These are phyloP conservation scores for Druceiella hillmani DNA, from an alignment of 2,888 invertebrate genomes.

Conservation along the genomic window DNA sequence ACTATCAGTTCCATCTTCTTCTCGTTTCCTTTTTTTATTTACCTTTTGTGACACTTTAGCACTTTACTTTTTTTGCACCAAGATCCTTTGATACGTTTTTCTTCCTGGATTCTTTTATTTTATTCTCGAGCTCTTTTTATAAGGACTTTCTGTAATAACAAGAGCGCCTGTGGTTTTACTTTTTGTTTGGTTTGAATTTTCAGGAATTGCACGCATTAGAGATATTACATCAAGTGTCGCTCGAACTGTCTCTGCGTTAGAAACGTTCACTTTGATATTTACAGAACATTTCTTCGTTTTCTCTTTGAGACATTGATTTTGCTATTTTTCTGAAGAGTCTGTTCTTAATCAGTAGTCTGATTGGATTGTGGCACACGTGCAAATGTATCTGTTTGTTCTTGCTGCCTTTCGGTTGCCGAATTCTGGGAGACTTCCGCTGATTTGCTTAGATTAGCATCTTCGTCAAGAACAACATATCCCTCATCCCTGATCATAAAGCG, in stretches of 20 bases:
- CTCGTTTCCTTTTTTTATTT: constrained; percentile 14
- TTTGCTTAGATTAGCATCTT: constrained; percentile 3
- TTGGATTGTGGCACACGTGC: too few relatives aligned
- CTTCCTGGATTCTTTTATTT: constrained; percentile 14
- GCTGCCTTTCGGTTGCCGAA: neutral
- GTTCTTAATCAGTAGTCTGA: too few relatives aligned
- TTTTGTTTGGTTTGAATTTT: constrained; percentile 3
- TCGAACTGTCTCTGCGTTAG: too few relatives aligned
- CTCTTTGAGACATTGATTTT: too few relatives aligned
- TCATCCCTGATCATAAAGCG: constrained; percentile 4
- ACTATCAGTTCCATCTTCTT: constrained; percentile 12
- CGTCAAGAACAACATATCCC: constrained; percentile 4
- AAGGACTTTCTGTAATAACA: constrained; percentile 11
- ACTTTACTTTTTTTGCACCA: constrained; percentile 7
- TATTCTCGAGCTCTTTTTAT: constrained; percentile 13
- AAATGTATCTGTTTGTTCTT: constrained; percentile 2
- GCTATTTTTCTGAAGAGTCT: too few relatives aligned
- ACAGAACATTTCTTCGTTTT: too few relatives aligned
- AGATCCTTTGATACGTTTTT: constrained; percentile 11
- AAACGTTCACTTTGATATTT: too few relatives aligned
- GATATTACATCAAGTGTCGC: too few relatives aligned
- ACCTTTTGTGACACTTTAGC: too few relatives aligned
- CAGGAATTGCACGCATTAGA: too few relatives aligned
- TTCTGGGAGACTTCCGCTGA: neutral
- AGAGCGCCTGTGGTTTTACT: constrained; percentile 10